Conservation (phyloP, 2,113 vertebrate species). For the Glareola pratincola region DNA sequence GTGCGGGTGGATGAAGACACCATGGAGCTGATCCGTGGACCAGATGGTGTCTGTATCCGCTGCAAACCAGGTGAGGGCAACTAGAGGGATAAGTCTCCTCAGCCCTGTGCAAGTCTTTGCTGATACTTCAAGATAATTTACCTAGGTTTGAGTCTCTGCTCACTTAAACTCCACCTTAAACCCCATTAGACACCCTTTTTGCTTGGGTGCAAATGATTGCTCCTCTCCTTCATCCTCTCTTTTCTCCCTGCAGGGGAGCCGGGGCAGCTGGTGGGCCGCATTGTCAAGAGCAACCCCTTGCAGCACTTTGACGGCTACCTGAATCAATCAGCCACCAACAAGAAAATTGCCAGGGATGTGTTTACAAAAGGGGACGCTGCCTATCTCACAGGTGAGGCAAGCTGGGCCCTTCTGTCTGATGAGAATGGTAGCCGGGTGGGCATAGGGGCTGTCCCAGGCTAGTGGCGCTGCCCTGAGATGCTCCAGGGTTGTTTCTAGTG, state of each 20-base stretch:
- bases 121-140: background rate
- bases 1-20: slow-evolving; percentile 93
- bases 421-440: background rate
- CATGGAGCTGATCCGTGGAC: slow-evolving; percentile 93
- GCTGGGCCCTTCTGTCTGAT: background rate
- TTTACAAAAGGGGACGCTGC: slow-evolving; percentile 90
- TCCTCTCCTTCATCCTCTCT: background rate
- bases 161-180: background rate
- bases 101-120: background rate
- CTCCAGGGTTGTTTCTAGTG: background rate
- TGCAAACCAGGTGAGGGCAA: slow-evolving; percentile 86
- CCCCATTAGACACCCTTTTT: background rate
- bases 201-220: fast-evolving
- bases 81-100: too few species aligned
- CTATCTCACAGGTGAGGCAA: slow-evolving; percentile 87
- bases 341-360: slow-evolving; percentile 87
- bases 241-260: slow-evolving; percentile 84
- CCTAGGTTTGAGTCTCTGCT: background rate
- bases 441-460: background rate
- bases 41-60: slow-evolving; percentile 88
- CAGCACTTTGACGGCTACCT: slow-evolving; percentile 95
- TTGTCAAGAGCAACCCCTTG: slow-evolving; percentile 90
- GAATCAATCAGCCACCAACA: slow-evolving; percentile 86
- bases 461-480: background rate
- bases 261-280: slow-evolving; percentile 91